Conservation (phyloP, 2,888 invertebrate genomes). For the Ormyrus labotus region DNA sequence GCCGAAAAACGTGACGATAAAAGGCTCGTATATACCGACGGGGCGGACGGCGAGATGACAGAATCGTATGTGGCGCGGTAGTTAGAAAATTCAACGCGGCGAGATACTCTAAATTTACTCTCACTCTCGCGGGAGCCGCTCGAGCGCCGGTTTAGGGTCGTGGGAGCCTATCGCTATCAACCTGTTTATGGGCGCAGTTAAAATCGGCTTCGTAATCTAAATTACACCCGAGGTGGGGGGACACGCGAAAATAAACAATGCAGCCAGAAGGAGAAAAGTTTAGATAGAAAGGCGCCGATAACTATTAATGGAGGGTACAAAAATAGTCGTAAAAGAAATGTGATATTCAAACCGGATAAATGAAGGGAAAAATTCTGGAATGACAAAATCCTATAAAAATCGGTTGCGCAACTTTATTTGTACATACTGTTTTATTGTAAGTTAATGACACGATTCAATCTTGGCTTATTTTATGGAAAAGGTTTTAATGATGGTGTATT, state of each 20-base stretch:
- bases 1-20: no score
- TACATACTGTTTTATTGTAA: no score
- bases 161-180: conserved; percentile 45
- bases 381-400: no score
- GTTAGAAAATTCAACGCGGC: conserved; percentile 33
- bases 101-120: conserved; percentile 42
- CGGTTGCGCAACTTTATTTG: no score
- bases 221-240: conserved; percentile 11
- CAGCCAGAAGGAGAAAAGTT: conserved; percentile 9
- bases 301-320: background rate
- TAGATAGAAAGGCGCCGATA: conserved; percentile 34
- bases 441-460: no score
- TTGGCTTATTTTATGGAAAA: no score
- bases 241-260: conserved; percentile 42
- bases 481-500: no score
- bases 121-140: conserved; percentile 25
- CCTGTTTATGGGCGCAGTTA: conserved; percentile 51
- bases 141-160: conserved; percentile 27
- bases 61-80: background rate
- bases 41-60: background rate
- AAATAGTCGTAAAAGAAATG: background rate
- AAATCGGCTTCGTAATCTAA: conserved; percentile 51
- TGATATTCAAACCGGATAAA: background rate
- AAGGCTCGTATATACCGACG: no score
- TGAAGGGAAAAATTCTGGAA: background rate